Conservation (phyloP, 2,797 vertebrate genomes). For the Chelidonichthys spinosus region DNA sequence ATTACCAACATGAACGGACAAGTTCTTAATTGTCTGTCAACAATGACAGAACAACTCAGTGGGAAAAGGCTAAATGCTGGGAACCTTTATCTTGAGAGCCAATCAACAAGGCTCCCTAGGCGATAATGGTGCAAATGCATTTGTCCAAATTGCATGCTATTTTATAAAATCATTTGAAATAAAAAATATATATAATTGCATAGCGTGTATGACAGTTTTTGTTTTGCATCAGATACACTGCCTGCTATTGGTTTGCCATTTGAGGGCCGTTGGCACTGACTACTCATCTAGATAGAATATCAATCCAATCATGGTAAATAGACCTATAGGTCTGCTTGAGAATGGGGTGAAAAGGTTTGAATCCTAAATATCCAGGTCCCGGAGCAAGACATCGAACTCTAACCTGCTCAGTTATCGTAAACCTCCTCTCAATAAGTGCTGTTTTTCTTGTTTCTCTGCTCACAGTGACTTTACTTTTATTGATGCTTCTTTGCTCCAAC, state of each 20-base stretch:
- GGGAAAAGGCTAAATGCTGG: constrained; percentile 16
- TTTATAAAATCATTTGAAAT: neutral
- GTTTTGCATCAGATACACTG: constrained; percentile 1
- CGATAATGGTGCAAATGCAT: neutral
- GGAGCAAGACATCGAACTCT: constrained; percentile 12
- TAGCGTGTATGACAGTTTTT: constrained; percentile 10
- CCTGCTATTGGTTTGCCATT: neutral
- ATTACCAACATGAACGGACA: constrained; percentile 45
- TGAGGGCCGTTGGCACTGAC: constrained; percentile 33
- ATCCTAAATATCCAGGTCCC: neutral
- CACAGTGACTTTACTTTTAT: constrained; percentile 31
- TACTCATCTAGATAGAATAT: constrained; percentile 29
- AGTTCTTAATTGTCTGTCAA: constrained; percentile 50
- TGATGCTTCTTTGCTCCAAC: constrained; percentile 25
- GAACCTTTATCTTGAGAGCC: constrained; percentile 22
- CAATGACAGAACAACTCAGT: constrained; percentile 24
- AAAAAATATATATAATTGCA: neutral
- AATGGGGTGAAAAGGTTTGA: constrained; percentile 4
- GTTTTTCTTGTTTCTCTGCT: constrained; percentile 34
- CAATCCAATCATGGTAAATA: constrained; percentile 45
- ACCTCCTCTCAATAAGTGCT: constrained; percentile 1
- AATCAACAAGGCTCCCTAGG: neutral
- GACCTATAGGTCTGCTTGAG: neutral
- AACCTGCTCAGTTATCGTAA: constrained; percentile 10
- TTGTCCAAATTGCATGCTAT: neutral